Percentiles rank a stretch among this genome's conserved stretches.
These are phyloP conservation scores for Popillia japonica DNA, from an alignment of 1,140 invertebrate species.

Conservation along the genomic window DNA sequence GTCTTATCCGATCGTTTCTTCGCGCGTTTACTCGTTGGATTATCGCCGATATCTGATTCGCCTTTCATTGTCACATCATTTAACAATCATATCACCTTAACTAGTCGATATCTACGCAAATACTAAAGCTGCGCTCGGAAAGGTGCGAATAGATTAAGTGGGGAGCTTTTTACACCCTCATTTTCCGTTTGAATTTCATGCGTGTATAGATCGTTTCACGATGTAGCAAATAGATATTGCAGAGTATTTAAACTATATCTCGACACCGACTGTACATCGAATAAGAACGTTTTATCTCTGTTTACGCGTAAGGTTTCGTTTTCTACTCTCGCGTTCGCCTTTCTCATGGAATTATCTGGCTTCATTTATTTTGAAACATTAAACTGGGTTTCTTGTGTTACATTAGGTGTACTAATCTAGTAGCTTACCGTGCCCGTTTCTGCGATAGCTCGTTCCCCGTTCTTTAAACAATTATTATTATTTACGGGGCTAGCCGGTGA, in stretches of 20 bases:
- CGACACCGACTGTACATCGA: too few species aligned
- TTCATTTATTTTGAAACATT: conserved; percentile 35
- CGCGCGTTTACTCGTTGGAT: conserved; percentile 42
- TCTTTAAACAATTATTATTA: conserved; percentile 37
- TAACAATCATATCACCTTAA: conserved; percentile 36
- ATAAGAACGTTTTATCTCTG: not conserved
- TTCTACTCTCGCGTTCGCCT: not conserved
- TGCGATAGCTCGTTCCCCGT: conserved; percentile 18
- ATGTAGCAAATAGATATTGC: too few species aligned
- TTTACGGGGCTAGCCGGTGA: conserved; percentile 21
- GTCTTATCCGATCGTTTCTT: conserved; percentile 43
- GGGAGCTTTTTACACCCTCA: not conserved
- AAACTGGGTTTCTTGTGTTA: not conserved
- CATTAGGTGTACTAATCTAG: too few species aligned
- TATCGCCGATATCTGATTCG: conserved; percentile 21
- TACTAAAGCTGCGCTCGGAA: conserved; percentile 22
- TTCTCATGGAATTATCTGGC: conserved; percentile 13
- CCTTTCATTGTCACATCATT: conserved; percentile 13
- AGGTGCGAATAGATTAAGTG: conserved; percentile 22
- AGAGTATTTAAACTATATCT: too few species aligned
- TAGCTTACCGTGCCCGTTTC: too few species aligned
- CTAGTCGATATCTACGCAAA: not conserved
- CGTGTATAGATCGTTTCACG: too few species aligned
- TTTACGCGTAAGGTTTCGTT: not conserved
- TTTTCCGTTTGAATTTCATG: too few species aligned